Base-by-base conservation (phyloP, 2,797 vertebrate species). In the Anomalospiza imberbis region DNA sequence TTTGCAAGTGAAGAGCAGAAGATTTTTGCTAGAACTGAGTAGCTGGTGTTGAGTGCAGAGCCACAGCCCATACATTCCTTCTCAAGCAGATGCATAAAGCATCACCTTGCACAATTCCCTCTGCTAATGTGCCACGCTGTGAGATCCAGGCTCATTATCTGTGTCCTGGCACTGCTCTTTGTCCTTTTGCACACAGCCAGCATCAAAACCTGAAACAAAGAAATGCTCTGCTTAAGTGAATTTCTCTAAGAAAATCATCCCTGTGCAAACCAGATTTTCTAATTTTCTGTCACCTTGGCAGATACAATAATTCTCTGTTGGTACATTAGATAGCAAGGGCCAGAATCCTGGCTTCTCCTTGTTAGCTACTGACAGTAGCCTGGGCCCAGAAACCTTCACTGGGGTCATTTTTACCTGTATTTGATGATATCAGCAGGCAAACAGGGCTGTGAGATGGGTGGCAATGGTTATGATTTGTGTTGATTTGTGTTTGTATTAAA, bases 381-480 rank as follows among this genome's bases (percentile, higher is more conserved):
- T 47, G 29, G 16, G 25, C 67, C 61, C 18, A 55, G 55, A 19
- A 73, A 25, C n/a, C 40, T 58, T 34, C 44, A 1, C 22, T 24
- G 26, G 51, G 76, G 6, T 18, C 11, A 24, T 19, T 60, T 79
- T 36, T 13, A 18, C 29, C 13, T 20, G 1, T 13, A 16, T 21
- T 68, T 51, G 21, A 18, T 25, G 34, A 14, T 12, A 11, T 8
- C 20, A 74, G 17, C 12, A 25, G 26, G 32, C 7, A 9, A 25
- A 15, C 45, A 29, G 48, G 68, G 7, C 31, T 31, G 24, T 42
- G 42, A 12, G 38, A n/a, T 18, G 4, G 22, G 32, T 14, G 55
- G 26, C 2, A 28, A 3, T 45, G 50, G 25, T 25, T 38, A 3
- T 19, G 13, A 3, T 44, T 32, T 1, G 0, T 26, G 21, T 54